Evolutionary conservation across 2,113 vertebrate genomes (phyloP).

Genomic region (Gasterosteus nipponicus): DNA sequence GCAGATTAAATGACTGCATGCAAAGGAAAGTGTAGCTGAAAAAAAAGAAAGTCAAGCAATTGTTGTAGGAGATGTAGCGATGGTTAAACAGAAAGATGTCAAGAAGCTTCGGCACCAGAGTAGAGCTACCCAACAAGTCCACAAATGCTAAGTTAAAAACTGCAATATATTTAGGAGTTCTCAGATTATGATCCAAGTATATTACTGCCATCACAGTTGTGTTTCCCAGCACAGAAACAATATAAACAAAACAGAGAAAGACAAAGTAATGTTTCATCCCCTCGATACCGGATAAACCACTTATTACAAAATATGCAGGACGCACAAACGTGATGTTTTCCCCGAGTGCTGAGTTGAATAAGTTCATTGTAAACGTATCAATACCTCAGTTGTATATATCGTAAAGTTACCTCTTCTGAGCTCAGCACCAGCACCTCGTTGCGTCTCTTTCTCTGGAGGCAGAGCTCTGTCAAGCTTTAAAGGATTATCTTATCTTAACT

Average conservation of each 20-base stretch:
- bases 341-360: constrained; percentile 51
- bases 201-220: constrained; percentile 68
- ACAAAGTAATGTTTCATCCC: constrained; percentile 71
- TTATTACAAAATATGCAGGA: constrained; percentile 74
- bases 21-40: constrained; percentile 72
- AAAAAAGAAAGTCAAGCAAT: constrained; percentile 73
- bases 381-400: background rate
- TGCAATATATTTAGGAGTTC: constrained; percentile 77
- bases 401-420: background rate
- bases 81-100: constrained; percentile 75
- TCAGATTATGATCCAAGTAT: constrained; percentile 61
- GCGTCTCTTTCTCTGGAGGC: background rate
- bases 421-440: background rate
- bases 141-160: constrained; percentile 78
- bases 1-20: constrained; percentile 77
- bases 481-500: background rate
- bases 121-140: constrained; percentile 71
- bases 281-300: constrained; percentile 64
- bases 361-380: constrained; percentile 34
- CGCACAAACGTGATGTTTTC: constrained; percentile 67
- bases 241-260: constrained; percentile 72
- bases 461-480: background rate
- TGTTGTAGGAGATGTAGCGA: constrained; percentile 60
- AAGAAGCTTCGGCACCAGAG: constrained; percentile 76
- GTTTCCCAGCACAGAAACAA: constrained; percentile 70